These are phyloP conservation scores for Bombyx huttoni DNA, from an alignment of 2,888 invertebrate species.

Conservation along the genomic window DNA sequence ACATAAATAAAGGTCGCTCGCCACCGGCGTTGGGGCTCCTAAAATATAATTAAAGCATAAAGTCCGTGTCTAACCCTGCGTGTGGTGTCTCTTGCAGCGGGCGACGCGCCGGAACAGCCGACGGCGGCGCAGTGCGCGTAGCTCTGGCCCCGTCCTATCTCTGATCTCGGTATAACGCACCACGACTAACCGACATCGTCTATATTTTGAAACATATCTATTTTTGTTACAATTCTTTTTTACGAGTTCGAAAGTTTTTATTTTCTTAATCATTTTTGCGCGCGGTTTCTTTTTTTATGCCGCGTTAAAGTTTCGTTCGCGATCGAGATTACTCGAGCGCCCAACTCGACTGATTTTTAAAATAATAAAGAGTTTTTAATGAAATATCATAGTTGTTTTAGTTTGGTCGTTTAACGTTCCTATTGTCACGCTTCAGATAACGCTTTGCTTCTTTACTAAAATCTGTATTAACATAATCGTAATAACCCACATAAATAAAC, in stretches of 20 bases:
- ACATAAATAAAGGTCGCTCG: slow-evolving; percentile 37
- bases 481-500: slow-evolving; percentile 25
- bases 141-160: slow-evolving; percentile 35
- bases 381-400: slow-evolving; percentile 55
- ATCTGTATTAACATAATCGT: slow-evolving; percentile 20
- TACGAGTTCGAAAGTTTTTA: slow-evolving; percentile 42
- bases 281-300: slow-evolving; percentile 22
- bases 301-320: slow-evolving; percentile 38
- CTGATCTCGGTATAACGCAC: slow-evolving; percentile 69
- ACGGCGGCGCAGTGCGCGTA: slow-evolving; percentile 73
- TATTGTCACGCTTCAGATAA: slow-evolving; percentile 48
- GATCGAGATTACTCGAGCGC: slow-evolving; percentile 45
- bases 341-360: slow-evolving; percentile 68
- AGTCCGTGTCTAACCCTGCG: slow-evolving; percentile 69
- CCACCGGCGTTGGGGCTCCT: slow-evolving; percentile 30
- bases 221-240: slow-evolving; percentile 37
- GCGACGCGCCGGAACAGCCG: slow-evolving; percentile 68
- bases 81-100: slow-evolving; percentile 74
- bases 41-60: slow-evolving; percentile 38
- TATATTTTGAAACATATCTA: slow-evolving; percentile 47
- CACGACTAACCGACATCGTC: slow-evolving; percentile 59
- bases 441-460: slow-evolving; percentile 54
- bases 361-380: slow-evolving; percentile 64
- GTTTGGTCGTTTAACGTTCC: slow-evolving; percentile 51
- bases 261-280: slow-evolving; percentile 49